phyloP scores from a whole-genome alignment of 2,113 vertebrate genomes.

The Dendrocopos noguchii region DNA sequence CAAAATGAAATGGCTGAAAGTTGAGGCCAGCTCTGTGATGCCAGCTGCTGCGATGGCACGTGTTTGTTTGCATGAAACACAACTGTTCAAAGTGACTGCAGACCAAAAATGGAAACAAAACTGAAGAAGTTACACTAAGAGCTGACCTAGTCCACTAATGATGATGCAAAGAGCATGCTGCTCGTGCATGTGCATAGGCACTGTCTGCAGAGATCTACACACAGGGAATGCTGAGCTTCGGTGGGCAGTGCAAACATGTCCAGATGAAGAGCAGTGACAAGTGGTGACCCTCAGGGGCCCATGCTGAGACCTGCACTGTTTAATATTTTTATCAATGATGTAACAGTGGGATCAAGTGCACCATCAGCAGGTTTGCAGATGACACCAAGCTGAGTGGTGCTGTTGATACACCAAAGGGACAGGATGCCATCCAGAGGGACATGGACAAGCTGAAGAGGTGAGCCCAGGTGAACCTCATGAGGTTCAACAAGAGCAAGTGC shows the following conservation, averaged over 20 bases:
- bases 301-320: no score
- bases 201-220: background rate
- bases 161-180: background rate
- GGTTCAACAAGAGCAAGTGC: no score
- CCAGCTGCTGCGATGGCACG: background rate
- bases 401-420: no score
- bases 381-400: no score
- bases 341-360: no score
- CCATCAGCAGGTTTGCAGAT: no score
- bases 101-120: background rate
- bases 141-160: background rate
- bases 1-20: background rate
- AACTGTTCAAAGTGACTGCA: background rate
- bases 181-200: background rate
- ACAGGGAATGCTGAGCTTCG: background rate
- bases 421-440: no score
- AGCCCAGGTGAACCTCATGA: no score
- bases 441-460: no score
- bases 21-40: background rate
- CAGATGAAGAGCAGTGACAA: no score
- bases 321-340: no score
- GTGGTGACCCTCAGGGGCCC: no score
- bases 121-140: background rate
- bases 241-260: background rate
- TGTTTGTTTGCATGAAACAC: background rate